phyloP scores from a whole-genome alignment of 1,140 invertebrate species.

The Hylaeus anthracinus region DNA sequence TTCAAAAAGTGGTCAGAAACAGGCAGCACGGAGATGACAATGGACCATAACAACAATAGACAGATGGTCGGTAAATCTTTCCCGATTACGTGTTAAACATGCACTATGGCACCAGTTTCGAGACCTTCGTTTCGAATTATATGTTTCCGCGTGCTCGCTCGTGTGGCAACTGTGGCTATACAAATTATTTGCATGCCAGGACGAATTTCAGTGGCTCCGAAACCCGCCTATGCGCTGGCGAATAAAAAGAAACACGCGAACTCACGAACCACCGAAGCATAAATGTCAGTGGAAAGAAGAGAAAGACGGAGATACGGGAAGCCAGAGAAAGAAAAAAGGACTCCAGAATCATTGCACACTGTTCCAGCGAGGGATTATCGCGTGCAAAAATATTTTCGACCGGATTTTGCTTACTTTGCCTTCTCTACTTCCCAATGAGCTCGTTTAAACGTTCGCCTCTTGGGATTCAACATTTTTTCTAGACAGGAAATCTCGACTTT shows the following conservation, averaged over 20 bases:
- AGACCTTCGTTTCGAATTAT: conserved; percentile 35
- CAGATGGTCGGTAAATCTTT: conserved; percentile 6
- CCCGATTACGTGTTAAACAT: conserved; percentile 8
- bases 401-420: not conserved
- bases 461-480: no score
- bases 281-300: conserved; percentile 35
- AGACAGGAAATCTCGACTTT: no score
- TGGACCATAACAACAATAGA: no score
- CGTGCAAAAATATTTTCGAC: conserved; percentile 11
- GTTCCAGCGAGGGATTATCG: conserved; percentile 20
- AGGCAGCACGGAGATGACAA: no score
- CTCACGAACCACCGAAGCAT: conserved; percentile 36
- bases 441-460: no score
- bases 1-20: not conserved
- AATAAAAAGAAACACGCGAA: conserved; percentile 60
- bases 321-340: conserved; percentile 1
- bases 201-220: conserved; percentile 52
- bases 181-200: conserved; percentile 59
- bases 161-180: conserved; percentile 17
- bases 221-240: conserved; percentile 26
- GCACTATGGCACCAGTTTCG: conserved; percentile 3
- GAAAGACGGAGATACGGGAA: not conserved
- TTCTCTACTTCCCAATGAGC: no score
- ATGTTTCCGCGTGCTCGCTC: conserved; percentile 1
- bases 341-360: not conserved